Conservation (phyloP, 2,888 invertebrate genomes). For the Nemurella pictetii region DNA sequence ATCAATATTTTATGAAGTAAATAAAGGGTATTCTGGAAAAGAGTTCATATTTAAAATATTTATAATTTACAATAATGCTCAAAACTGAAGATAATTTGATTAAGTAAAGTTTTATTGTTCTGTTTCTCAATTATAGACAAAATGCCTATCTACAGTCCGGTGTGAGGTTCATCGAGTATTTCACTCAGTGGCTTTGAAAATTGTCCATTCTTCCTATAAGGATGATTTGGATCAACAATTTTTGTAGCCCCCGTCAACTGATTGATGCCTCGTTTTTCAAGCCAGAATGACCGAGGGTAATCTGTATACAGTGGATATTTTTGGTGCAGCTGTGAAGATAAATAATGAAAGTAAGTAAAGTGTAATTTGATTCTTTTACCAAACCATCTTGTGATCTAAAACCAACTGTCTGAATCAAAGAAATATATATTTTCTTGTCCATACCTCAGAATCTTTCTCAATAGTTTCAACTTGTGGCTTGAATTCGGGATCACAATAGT, state of each 20-base stretch:
- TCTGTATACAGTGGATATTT: slow-evolving; percentile 22
- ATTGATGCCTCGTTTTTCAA: not conserved
- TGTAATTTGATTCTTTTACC: too few species aligned
- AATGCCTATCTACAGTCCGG: not conserved
- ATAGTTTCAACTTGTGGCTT: slow-evolving; percentile 6
- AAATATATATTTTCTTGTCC: not conserved
- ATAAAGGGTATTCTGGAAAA: slow-evolving; percentile 38
- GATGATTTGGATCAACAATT: slow-evolving; percentile 2
- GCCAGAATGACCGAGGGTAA: not conserved
- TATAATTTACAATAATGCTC: not conserved
- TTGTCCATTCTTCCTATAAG: slow-evolving; percentile 4
- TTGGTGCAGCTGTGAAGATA: not conserved
- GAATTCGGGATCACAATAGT: not conserved
- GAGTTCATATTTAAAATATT: not conserved
- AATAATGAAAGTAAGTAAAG: not conserved
- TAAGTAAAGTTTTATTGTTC: not conserved
- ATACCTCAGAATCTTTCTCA: slow-evolving; percentile 21
- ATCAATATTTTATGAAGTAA: slow-evolving; percentile 42
- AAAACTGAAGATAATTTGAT: not conserved
- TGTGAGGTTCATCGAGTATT: slow-evolving; percentile 15
- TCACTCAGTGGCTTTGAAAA: slow-evolving; percentile 14
- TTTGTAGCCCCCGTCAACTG: not conserved
- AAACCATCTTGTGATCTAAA: too few species aligned
- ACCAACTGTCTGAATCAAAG: not conserved
- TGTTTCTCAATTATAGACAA: not conserved